Percentiles rank a stretch among this genome's conserved stretches.
These are phyloP conservation scores for Geotrypetes seraphini DNA, from an alignment of 2,797 vertebrate genomes.

Conservation along the genomic window DNA sequence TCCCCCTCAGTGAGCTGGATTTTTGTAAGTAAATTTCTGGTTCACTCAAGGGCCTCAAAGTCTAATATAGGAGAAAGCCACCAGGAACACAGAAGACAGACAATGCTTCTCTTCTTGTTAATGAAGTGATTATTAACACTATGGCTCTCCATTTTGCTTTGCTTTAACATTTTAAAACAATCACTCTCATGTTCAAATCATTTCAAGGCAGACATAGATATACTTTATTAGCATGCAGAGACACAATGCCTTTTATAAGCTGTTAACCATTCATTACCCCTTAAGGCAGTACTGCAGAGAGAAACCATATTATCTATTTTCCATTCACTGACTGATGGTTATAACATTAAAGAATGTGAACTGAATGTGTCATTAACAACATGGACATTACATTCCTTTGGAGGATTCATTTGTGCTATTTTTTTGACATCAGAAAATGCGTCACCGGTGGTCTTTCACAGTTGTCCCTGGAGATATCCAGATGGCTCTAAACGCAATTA, in stretches of 20 bases:
- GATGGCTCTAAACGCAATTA: not conserved
- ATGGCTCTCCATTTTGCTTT: not conserved
- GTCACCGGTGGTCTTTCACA: not conserved
- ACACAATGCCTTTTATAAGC: not conserved
- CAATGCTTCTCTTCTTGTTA: too few relatives aligned
- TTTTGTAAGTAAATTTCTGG: too few relatives aligned
- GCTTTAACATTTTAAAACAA: not conserved
- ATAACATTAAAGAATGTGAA: not conserved
- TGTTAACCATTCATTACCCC: not conserved
- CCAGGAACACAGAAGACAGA: too few relatives aligned
- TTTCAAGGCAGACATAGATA: not conserved
- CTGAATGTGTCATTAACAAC: not conserved
- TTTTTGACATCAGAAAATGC: constrained; percentile 20
- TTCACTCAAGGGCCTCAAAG: too few relatives aligned
- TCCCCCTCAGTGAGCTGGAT: too few relatives aligned
- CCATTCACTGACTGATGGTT: not conserved
- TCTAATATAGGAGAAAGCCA: too few relatives aligned
- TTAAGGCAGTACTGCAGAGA: not conserved
- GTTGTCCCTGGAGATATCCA: not conserved
- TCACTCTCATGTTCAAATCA: too few relatives aligned
- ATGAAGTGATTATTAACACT: too few relatives aligned
- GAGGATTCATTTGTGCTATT: not conserved
- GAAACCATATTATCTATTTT: not conserved
- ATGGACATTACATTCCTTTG: not conserved
- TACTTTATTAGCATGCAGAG: not conserved